Conservation (phyloP, 37 sponge, comb jelly and placozoan genomes). For the Oopsacas minuta region DNA sequence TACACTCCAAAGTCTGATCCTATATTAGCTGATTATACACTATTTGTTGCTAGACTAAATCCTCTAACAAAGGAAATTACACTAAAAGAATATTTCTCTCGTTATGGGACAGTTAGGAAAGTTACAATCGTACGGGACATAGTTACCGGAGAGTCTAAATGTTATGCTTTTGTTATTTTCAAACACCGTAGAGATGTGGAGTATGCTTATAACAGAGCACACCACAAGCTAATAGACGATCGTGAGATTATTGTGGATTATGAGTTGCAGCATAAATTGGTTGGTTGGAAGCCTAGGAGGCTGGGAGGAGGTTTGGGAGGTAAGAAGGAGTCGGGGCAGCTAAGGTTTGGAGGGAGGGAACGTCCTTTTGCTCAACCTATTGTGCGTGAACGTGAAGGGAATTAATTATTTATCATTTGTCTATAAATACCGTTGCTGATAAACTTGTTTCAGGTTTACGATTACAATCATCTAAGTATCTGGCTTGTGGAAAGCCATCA, state of each 20-base stretch:
- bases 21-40: neutral
- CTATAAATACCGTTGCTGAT: too few species aligned
- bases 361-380: constrained; percentile 79
- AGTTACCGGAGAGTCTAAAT: constrained; percentile 68
- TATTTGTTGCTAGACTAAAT: constrained; percentile 8
- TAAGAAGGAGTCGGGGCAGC: constrained; percentile 89
- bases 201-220: constrained; percentile 35
- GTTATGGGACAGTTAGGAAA: constrained; percentile 53
- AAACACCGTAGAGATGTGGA: constrained; percentile 36
- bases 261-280: constrained; percentile 58
- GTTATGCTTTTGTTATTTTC: constrained; percentile 79
- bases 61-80: constrained; percentile 25
- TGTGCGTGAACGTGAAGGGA: too few species aligned
- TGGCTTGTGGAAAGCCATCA: too few species aligned
- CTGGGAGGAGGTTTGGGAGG: constrained; percentile 98
- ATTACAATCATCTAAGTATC: too few species aligned
- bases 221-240: constrained; percentile 45
- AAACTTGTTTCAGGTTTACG: too few species aligned
- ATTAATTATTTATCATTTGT: too few species aligned
- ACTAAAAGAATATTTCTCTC: constrained; percentile 41
- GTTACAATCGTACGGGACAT: constrained; percentile 73
- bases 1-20: constrained; percentile 33
- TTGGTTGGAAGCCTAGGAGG: constrained; percentile 84
- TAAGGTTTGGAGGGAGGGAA: constrained; percentile 90
- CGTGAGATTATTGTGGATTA: constrained; percentile 60